Base-by-base conservation (phyloP, 2,888 invertebrate genomes). In the Cybosia mesomella region DNA sequence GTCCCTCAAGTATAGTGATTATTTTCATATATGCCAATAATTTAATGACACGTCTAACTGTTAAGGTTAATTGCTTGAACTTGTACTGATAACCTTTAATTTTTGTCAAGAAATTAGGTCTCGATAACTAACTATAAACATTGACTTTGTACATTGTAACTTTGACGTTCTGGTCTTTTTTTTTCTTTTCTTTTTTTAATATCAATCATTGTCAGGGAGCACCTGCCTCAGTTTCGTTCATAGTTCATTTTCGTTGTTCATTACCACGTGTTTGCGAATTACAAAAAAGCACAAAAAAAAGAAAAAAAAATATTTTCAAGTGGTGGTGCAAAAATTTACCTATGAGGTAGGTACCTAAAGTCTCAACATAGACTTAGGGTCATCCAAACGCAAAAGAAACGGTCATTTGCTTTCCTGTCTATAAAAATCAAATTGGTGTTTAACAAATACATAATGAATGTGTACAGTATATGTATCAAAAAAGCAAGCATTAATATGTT, bases 31-130 rank as follows among this genome's bases (percentile, higher is more conserved):
- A 57, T 11, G 57, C 24, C 57, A 55, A 24, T 58, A 5, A 32
- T 58, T 58, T 9, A 58, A 58, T 58, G 15, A 32, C 58, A 18
- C n/a, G n/a, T 58, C 3, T 58, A 58, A 32, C 10, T 55, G 24
- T 55, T 55, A 55, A 55, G 24, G 24, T 55, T 58, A 28, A 57
- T 24, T 57, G 32, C 57, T n/a, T 64, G 36, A 39, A 57, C 39
- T n/a, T 21, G 54, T 34, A 15, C 36, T 5, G 61, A 71, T 67
- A 64, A 69, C 58, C 54, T 68, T 64, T 39, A 66, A 43, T 70
- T 57, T 43, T 53, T n/a, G 39, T 49, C 58, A 53, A 63, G 0
- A 61, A 28, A 15, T 39, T 53, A 54, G 34, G 63, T 32, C 63
- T 54, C 21, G 59, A 59, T 59, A 59, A 59, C 22, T 8, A 59